A percentile compares a stretch with the other conserved stretches of the same genome.
Evolutionary conservation across 2,888 invertebrate species (phyloP).

Genomic region (Agonum fuliginosum): DNA sequence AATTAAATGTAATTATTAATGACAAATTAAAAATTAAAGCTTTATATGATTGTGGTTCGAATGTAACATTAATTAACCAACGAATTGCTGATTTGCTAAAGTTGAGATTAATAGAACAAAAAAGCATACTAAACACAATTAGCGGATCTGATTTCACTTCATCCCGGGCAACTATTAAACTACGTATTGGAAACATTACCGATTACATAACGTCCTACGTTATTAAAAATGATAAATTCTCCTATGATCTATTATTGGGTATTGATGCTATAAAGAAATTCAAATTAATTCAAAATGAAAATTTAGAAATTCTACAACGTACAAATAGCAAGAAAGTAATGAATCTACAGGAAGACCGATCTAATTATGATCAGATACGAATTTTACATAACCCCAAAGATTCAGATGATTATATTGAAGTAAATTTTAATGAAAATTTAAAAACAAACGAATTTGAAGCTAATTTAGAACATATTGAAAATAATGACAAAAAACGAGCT

Average conservation of each 20-base stretch:
- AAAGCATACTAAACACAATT: slow-evolving; percentile 35
- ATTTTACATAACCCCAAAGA: neutral
- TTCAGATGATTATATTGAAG: neutral
- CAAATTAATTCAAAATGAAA: slow-evolving; percentile 64
- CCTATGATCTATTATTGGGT: slow-evolving; percentile 64
- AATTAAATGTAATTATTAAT: slow-evolving; percentile 42
- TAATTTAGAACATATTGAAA: slow-evolving; percentile 57
- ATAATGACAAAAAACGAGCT: slow-evolving; percentile 57
- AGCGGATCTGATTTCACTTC: slow-evolving; percentile 44
- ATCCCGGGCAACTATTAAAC: slow-evolving; percentile 39
- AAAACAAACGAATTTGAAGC: slow-evolving; percentile 46
- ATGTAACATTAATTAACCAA: slow-evolving; percentile 50
- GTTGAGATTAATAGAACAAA: slow-evolving; percentile 36
- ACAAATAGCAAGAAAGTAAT: slow-evolving; percentile 44
- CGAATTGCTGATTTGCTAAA: slow-evolving; percentile 35
- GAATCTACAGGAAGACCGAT: neutral
- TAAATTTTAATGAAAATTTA: neutral
- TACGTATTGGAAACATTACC: slow-evolving; percentile 42
- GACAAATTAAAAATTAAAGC: slow-evolving; percentile 43
- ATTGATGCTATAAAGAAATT: slow-evolving; percentile 64
- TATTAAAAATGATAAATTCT: slow-evolving; percentile 61
- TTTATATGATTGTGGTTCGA: slow-evolving; percentile 48
- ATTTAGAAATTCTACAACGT: slow-evolving; percentile 62
- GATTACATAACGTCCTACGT: slow-evolving; percentile 30
- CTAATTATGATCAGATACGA: neutral